Evolutionary conservation across 2,797 vertebrate species (phyloP).

Genomic region (Rhadinocentrus ornatus): DNA sequence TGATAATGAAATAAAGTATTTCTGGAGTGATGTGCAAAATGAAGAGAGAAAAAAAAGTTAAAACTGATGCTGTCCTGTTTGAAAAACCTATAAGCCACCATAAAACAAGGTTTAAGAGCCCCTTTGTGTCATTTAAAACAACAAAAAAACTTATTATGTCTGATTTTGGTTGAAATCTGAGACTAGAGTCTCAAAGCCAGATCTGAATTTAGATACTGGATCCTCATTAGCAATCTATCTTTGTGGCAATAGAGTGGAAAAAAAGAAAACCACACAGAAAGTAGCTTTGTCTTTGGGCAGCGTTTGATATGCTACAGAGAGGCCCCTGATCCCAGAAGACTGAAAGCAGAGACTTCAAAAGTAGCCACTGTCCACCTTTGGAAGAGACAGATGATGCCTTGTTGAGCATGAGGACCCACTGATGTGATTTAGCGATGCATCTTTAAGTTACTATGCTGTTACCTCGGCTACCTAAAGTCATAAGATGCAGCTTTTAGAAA

Average conservation of each 20-base stretch:
- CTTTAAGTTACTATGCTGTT: conserved; percentile 8
- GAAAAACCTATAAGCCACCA: conserved; percentile 10
- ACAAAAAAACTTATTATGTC: conserved; percentile 51
- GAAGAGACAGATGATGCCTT: conserved; percentile 51
- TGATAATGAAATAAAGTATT: neutral
- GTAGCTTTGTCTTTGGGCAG: conserved; percentile 67
- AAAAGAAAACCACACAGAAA: conserved; percentile 50
- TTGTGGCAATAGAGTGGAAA: conserved; percentile 21
- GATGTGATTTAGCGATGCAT: neutral
- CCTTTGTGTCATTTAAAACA: conserved; percentile 43
- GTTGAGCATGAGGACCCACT: conserved; percentile 32
- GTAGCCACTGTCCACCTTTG: conserved; percentile 65
- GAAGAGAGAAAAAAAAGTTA: neutral
- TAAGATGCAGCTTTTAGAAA: conserved; percentile 1
- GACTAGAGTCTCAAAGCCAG: conserved; percentile 54
- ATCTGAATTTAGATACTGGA: conserved; percentile 49
- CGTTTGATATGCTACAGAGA: conserved; percentile 66
- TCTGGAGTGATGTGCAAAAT: neutral
- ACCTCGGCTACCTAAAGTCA: neutral
- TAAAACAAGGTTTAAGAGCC: conserved; percentile 33
- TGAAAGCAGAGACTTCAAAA: conserved; percentile 72
- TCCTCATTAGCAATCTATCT: conserved; percentile 72
- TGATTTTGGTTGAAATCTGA: conserved; percentile 62
- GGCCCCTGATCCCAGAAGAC: conserved; percentile 58
- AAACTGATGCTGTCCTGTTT: neutral